phyloP scores from a whole-genome alignment of 2,888 invertebrate genomes.

The Mesorhabditis belari region DNA sequence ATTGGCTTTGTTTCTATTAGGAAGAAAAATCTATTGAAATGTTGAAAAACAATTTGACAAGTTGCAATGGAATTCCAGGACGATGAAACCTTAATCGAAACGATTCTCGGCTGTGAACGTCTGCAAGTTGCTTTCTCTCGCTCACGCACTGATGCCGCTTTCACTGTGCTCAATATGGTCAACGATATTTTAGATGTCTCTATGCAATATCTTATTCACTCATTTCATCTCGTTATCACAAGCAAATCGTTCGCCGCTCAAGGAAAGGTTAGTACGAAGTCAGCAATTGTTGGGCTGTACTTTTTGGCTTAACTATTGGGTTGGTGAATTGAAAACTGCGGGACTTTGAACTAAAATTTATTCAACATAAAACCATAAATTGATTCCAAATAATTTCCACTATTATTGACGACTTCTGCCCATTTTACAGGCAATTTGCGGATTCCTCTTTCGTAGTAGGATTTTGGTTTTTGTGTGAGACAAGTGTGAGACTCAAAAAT shows the following conservation, averaged over 20 bases:
- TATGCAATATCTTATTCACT: constrained; percentile 71
- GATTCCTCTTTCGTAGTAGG: too few species aligned
- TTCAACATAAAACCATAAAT: too few species aligned
- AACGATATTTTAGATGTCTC: constrained; percentile 74
- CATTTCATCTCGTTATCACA: constrained; percentile 70
- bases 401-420: too few species aligned
- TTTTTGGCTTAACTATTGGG: too few species aligned
- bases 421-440: too few species aligned
- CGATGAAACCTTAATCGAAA: constrained; percentile 74
- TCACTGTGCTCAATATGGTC: constrained; percentile 74
- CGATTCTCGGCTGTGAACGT: constrained; percentile 76
- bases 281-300: too few species aligned
- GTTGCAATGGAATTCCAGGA: constrained; percentile 58
- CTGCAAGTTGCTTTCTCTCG: constrained; percentile 57
- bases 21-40: constrained; percentile 42
- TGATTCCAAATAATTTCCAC: too few species aligned
- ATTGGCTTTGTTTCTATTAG: too few species aligned
- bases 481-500: too few species aligned
- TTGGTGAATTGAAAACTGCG: too few species aligned
- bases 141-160: constrained; percentile 65
- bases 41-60: constrained; percentile 17
- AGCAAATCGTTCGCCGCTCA: constrained; percentile 66
- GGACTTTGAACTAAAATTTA: too few species aligned
- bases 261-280: constrained; percentile 59
- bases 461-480: too few species aligned